These are phyloP conservation scores for Glomeris marginata DNA, from an alignment of 2,888 invertebrate species.

Conservation along the genomic window DNA sequence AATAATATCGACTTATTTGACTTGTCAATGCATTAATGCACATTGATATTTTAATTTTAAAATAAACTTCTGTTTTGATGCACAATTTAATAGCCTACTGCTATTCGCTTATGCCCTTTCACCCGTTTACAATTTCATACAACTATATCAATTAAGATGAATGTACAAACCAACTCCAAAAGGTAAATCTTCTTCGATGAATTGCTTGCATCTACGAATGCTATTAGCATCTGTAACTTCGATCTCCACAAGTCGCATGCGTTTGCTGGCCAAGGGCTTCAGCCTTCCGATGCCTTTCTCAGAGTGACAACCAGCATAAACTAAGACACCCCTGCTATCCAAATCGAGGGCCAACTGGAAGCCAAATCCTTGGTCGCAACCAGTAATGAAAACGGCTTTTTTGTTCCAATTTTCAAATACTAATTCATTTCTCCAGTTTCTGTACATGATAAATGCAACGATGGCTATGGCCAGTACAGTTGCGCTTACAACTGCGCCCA, in stretches of 20 bases:
- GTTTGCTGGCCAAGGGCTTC: background rate
- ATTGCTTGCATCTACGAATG: background rate
- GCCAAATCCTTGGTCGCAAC: constrained; percentile 9
- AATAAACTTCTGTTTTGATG: too few species aligned
- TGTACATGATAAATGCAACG: background rate
- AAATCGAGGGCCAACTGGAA: constrained; percentile 5
- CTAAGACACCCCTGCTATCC: constrained; percentile 6
- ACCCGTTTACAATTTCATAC: too few species aligned
- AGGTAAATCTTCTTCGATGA: constrained; percentile 10
- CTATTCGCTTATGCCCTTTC: too few species aligned
- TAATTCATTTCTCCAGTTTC: background rate
- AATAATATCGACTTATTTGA: too few species aligned
- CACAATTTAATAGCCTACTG: too few species aligned
- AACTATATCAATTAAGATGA: too few species aligned
- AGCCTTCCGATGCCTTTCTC: constrained; percentile 6
- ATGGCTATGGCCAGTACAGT: too few species aligned
- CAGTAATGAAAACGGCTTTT: constrained; percentile 10
- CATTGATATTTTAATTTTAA: too few species aligned
- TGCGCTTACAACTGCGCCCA: too few species aligned
- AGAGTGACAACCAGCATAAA: constrained; percentile 12
- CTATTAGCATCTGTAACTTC: constrained; percentile 9
- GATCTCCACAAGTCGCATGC: constrained; percentile 3
- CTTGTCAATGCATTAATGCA: too few species aligned
- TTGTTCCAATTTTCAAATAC: constrained; percentile 1
- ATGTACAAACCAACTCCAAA: background rate